Evolutionary conservation across 2,113 vertebrate species (phyloP).

Genomic region (Holacanthus passer): DNA sequence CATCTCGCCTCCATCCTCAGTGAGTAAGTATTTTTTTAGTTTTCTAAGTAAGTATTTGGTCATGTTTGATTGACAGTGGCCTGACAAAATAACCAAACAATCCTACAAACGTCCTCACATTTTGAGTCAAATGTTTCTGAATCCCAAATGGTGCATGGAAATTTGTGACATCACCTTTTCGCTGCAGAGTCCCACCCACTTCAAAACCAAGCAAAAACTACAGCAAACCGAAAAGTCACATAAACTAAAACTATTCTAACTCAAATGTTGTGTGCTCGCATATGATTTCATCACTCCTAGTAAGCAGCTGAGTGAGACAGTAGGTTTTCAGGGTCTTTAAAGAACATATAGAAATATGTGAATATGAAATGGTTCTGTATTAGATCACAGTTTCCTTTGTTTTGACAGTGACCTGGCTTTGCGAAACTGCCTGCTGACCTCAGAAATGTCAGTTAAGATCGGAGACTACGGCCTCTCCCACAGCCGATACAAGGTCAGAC

Average conservation of each 20-base stretch:
- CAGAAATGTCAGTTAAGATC: constrained; percentile 94
- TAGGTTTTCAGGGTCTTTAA: neutral
- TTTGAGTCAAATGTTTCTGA: neutral
- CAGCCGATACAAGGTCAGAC: constrained; percentile 93
- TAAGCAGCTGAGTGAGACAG: neutral
- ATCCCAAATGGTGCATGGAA: too few species aligned
- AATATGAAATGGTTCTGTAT: neutral
- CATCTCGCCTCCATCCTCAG: constrained; percentile 33
- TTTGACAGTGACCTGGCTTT: constrained; percentile 92
- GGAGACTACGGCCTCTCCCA: constrained; percentile 97
- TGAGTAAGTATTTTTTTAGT: too few species aligned
- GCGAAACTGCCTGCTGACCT: constrained; percentile 94
- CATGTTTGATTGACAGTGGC: neutral
- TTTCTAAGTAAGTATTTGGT: neutral
- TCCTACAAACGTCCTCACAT: neutral
- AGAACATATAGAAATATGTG: neutral
- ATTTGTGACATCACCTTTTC: neutral
- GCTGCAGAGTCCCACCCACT: too few species aligned
- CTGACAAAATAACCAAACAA: too few species aligned
- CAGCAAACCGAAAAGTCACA: neutral
- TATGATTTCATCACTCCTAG: neutral
- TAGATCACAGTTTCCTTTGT: constrained; percentile 8
- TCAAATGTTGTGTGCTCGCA: neutral
- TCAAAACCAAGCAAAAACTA: neutral
- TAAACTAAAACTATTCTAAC: neutral